These are phyloP conservation scores for Sebastolobus alascanus DNA, from an alignment of 2,797 vertebrate species.

Conservation along the genomic window DNA sequence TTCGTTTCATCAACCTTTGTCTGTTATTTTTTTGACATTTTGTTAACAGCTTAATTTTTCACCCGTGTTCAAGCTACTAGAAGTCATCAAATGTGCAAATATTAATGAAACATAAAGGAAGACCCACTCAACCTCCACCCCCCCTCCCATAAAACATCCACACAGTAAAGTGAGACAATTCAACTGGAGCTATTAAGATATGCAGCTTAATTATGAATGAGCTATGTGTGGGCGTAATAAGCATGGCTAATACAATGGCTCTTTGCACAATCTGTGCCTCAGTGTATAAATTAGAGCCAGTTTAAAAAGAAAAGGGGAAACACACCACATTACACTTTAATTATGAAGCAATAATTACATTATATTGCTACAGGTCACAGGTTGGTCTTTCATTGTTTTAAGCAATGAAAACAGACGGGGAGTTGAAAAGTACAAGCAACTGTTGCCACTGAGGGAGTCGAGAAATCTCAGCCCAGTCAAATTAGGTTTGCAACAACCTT, in stretches of 20 bases:
- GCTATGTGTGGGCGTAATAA: slow-evolving; percentile 65
- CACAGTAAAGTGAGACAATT: slow-evolving; percentile 58
- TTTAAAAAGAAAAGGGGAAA: slow-evolving; percentile 56
- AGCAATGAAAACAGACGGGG: slow-evolving; percentile 9
- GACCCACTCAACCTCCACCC: slow-evolving; percentile 4
- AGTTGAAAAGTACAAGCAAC: slow-evolving; percentile 1
- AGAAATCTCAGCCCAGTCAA: neutral
- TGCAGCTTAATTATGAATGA: slow-evolving; percentile 73
- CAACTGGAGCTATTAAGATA: slow-evolving; percentile 68
- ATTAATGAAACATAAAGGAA: slow-evolving; percentile 41
- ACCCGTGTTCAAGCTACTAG: neutral
- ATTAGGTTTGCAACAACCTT: neutral
- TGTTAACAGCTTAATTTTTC: slow-evolving; percentile 21
- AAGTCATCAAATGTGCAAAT: slow-evolving; percentile 34
- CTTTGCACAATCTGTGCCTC: slow-evolving; percentile 55
- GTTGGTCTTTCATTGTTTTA: slow-evolving; percentile 13
- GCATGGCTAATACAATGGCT: slow-evolving; percentile 60
- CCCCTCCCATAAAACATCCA: slow-evolving; percentile 25
- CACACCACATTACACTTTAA: slow-evolving; percentile 56
- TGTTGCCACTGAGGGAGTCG: neutral
- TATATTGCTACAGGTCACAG: slow-evolving; percentile 48
- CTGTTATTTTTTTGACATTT: slow-evolving; percentile 5
- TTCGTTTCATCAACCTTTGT: slow-evolving; percentile 6
- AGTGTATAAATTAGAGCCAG: slow-evolving; percentile 60
- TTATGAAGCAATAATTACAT: slow-evolving; percentile 55